Percentiles rank a stretch among this genome's conserved stretches.
These are phyloP conservation scores for Drosophila bunnanda DNA, from an alignment of 2,888 invertebrate species.

Conservation along the genomic window DNA sequence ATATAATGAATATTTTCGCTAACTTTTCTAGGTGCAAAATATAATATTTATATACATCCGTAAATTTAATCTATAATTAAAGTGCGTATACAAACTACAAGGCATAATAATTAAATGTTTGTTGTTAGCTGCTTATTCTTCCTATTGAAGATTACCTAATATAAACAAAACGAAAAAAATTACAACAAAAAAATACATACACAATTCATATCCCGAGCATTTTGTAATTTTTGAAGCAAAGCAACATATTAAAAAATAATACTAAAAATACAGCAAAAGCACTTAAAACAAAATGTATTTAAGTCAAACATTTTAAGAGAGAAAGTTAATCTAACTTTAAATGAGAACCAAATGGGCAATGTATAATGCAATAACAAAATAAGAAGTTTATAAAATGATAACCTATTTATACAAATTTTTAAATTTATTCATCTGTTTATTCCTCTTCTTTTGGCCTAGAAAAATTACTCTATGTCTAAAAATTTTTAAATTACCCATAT, in stretches of 20 bases:
- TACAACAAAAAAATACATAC: constrained; percentile 40
- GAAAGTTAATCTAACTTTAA: constrained; percentile 38
- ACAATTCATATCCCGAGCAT: constrained; percentile 49
- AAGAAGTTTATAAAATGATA: constrained; percentile 1
- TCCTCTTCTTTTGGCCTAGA: constrained; percentile 1
- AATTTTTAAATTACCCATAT: neutral
- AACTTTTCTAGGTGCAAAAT: constrained; percentile 60
- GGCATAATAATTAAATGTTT: constrained; percentile 68
- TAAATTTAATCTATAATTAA: constrained; percentile 54
- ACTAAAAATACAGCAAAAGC: constrained; percentile 63
- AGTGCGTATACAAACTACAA: constrained; percentile 51
- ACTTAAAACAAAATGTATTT: constrained; percentile 51
- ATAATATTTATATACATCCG: constrained; percentile 55
- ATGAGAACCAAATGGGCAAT: constrained; percentile 49
- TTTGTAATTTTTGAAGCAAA: constrained; percentile 51
- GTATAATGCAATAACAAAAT: constrained; percentile 45
- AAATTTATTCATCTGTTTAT: neutral
- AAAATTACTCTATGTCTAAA: neutral
- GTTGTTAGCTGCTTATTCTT: constrained; percentile 80
- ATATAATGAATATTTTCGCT: constrained; percentile 48
- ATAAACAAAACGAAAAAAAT: neutral
- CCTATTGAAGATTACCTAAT: constrained; percentile 73
- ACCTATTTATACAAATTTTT: neutral
- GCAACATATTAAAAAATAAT: constrained; percentile 37
- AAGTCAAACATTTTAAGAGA: constrained; percentile 39